These are phyloP conservation scores for Ostrea edulis DNA, from an alignment of 1,140 invertebrate genomes.

Conservation along the genomic window DNA sequence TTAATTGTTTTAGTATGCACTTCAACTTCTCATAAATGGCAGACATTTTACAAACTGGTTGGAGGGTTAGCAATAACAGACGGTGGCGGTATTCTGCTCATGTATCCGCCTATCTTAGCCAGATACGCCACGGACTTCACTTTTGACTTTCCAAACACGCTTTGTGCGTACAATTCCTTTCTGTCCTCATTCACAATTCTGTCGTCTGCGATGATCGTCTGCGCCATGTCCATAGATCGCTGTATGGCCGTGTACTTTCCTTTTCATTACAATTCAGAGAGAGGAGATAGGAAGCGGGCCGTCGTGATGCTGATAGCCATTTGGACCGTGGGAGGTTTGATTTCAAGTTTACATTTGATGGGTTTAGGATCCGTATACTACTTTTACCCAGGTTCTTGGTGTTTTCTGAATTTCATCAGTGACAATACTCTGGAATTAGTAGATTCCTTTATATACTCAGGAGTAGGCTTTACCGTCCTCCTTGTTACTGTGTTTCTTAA, in stretches of 20 bases:
- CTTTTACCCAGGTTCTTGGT: constrained; percentile 79
- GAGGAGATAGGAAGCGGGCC: constrained; percentile 59
- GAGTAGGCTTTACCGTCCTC: constrained; percentile 70
- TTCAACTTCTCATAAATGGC: constrained; percentile 60
- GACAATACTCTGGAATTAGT: constrained; percentile 55
- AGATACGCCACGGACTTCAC: constrained; percentile 65
- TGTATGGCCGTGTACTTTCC: constrained; percentile 77
- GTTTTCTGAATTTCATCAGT: constrained; percentile 76
- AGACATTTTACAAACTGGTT: constrained; percentile 70
- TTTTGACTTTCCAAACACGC: constrained; percentile 65
- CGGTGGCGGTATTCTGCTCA: constrained; percentile 66
- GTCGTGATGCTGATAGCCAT: constrained; percentile 63
- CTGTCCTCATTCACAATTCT: not conserved
- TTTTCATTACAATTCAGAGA: constrained; percentile 73
- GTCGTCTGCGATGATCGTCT: constrained; percentile 71
- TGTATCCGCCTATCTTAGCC: constrained; percentile 67
- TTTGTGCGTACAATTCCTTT: constrained; percentile 59
- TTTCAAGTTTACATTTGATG: constrained; percentile 75
- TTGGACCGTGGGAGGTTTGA: constrained; percentile 69
- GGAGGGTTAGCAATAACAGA: constrained; percentile 68
- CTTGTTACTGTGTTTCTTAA: constrained; percentile 63
- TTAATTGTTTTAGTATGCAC: constrained; percentile 62
- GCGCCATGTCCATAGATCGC: constrained; percentile 78
- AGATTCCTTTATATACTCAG: constrained; percentile 70
- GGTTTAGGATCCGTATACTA: constrained; percentile 71